These are phyloP conservation scores for Steinernema scapterisci DNA, from an alignment of 2,888 invertebrate species.

Conservation along the genomic window DNA sequence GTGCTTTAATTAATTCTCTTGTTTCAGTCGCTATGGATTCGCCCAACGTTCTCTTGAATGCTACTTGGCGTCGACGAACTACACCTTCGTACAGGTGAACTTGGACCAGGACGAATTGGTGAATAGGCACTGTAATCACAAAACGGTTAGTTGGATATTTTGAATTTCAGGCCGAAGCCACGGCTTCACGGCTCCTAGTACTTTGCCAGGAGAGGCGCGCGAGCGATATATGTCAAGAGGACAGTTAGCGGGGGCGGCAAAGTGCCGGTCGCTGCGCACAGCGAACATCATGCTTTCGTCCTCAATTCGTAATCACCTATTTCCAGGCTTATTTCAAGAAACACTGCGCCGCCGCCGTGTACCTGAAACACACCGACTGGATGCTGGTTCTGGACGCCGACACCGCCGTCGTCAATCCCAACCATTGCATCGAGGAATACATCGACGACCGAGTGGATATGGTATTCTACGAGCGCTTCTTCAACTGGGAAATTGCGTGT, in stretches of 20 bases:
- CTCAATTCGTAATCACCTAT: no score
- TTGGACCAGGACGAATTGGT: constrained; percentile 56
- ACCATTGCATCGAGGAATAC: constrained; percentile 67
- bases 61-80: constrained; percentile 59
- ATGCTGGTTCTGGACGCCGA: constrained; percentile 66
- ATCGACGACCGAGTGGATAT: constrained; percentile 64
- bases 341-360: constrained; percentile 64
- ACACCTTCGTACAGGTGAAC: constrained; percentile 57
- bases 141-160: constrained; percentile 42
- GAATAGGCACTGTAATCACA: constrained; percentile 48
- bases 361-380: constrained; percentile 64
- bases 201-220: no score
- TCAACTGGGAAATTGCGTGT: constrained; percentile 66
- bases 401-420: constrained; percentile 65
- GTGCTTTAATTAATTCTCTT: not conserved
- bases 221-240: no score
- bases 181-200: no score
- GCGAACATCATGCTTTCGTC: no score
- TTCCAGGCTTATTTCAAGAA: constrained; percentile 64
- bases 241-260: no score
- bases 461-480: constrained; percentile 66
- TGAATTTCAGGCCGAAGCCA: no score
- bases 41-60: constrained; percentile 60
- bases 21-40: constrained; percentile 57
- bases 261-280: no score